Evolutionary conservation across 2,113 vertebrate genomes (phyloP), one percentile per base, ranked within the genome.

Genomic region (Ailurus styani): DNA sequence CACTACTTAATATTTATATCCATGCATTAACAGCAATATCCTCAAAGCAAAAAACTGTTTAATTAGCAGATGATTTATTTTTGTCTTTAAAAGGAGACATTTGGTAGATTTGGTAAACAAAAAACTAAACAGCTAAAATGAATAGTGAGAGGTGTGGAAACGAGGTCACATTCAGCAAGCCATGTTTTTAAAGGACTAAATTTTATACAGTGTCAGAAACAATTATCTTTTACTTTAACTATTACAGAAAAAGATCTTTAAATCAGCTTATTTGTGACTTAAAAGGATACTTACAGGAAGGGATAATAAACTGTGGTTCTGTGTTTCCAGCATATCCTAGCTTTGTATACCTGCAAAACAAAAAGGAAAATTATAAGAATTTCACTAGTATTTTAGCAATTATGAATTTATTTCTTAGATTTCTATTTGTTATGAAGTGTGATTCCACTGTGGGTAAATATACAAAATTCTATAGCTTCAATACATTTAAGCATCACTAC

Each of bases 221-320:
- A 25, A 89, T 85, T 87, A 42, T 10, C 29, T 95, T 96, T 93
- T 93, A 96, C 25, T 97, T 89, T 91, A 62, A 87, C 66, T 66
- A 91, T 78, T 50, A 92, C 10, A 60, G 27, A 62, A 92, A 93
- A 84, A 87, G 27, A 72, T 40, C 34, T 93, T 85, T 93, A 83
- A 94, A 73, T 87, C 27, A 93, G 34, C 11, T 90, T n/a, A 84
- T 70, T 77, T 77, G 14, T 42, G 47, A 31, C 68, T 72, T 91
- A 91, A 89, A 93, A 92, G 55, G 91, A 92, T 96, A 98, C 99
- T 99, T 98, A 99, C 99, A 99, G 98, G 99, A 99, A 96, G 99
- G 99, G 98, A 99, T 99, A 98, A 99, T 99, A 98, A 99, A 99
- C 98, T 99, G 99, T 88, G 99, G 99, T 85, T 99, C 99, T 87